phyloP scores from a whole-genome alignment of 1,140 invertebrate genomes.

The Apis florea region DNA sequence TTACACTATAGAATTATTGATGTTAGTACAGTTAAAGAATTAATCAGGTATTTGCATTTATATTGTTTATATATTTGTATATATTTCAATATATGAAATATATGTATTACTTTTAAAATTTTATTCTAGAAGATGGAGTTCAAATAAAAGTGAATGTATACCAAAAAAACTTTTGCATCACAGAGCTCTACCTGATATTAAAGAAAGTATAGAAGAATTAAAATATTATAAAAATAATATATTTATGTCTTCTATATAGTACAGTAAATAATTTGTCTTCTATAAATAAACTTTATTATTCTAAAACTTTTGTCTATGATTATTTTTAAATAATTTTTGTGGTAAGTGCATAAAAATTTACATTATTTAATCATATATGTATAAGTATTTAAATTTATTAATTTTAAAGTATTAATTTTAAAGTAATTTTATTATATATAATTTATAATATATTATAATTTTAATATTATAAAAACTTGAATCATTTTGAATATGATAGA shows the following conservation, averaged over 20 bases:
- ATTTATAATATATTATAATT: no score
- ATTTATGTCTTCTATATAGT: slow-evolving; percentile 74
- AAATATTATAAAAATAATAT: slow-evolving; percentile 85
- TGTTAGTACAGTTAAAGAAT: slow-evolving; percentile 94
- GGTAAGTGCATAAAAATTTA: neutral
- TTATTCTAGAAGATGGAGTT: slow-evolving; percentile 86
- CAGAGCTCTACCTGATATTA: slow-evolving; percentile 91
- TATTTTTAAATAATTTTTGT: neutral
- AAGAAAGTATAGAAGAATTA: slow-evolving; percentile 92
- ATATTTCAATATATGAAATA: no score
- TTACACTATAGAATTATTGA: slow-evolving; percentile 97
- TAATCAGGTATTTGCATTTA: slow-evolving; percentile 80
- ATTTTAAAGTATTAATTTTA: no score
- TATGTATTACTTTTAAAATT: neutral
- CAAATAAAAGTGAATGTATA: slow-evolving; percentile 79
- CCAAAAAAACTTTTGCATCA: slow-evolving; percentile 87
- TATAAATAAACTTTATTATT: no score
- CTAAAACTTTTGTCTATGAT: no score
- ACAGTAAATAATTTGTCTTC: neutral
- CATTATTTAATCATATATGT: neutral
- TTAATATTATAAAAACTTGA: no score
- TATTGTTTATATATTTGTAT: neutral
- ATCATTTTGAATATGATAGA: no score
- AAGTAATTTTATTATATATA: no score
- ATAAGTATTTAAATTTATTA: neutral